A percentile compares a stretch with the other conserved stretches of the same genome.
These are phyloP conservation scores for Diabrotica balteata DNA, from an alignment of 2,888 invertebrate species.

Conservation along the genomic window DNA sequence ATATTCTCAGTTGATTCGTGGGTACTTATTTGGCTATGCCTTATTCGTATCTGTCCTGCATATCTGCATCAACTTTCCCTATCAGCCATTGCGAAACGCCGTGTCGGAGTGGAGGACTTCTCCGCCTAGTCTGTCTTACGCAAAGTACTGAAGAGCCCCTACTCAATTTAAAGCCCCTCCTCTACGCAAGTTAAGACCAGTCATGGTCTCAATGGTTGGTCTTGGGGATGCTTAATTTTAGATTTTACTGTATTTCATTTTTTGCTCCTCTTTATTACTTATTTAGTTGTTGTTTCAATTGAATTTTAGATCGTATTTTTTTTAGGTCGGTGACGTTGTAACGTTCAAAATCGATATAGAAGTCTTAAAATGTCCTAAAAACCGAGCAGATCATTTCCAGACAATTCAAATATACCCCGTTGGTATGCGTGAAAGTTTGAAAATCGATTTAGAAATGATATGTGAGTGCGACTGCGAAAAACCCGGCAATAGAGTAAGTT, in stretches of 20 bases:
- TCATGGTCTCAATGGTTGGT: too few species aligned
- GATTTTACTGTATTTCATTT: not conserved
- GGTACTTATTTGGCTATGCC: too few species aligned
- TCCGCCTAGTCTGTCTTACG: too few species aligned
- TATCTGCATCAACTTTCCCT: too few species aligned
- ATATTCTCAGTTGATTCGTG: too few species aligned
- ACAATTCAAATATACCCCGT: conserved; percentile 91
- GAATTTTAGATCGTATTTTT: not conserved
- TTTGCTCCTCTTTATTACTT: not conserved
- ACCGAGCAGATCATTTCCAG: conserved; percentile 82
- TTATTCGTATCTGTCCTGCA: too few species aligned
- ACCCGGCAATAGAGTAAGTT: conserved; percentile 63
- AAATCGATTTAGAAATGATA: conserved; percentile 88
- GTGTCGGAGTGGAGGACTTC: too few species aligned
- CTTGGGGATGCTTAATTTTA: too few species aligned
- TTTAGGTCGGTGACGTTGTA: conserved; percentile 83
- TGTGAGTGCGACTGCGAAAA: conserved; percentile 96
- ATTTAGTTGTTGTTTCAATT: not conserved
- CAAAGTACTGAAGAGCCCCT: too few species aligned
- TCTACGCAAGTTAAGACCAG: too few species aligned
- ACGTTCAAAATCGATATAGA: conserved; percentile 81
- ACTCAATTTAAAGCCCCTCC: too few species aligned
- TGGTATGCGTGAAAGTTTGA: conserved; percentile 88
- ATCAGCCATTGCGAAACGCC: too few species aligned
- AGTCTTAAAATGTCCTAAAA: conserved; percentile 85